Percentiles rank a stretch among this genome's conserved stretches.
Evolutionary conservation across 37 sponge, comb jelly and placozoan species (phyloP).

Genomic region (Eunapius fragilis): DNA sequence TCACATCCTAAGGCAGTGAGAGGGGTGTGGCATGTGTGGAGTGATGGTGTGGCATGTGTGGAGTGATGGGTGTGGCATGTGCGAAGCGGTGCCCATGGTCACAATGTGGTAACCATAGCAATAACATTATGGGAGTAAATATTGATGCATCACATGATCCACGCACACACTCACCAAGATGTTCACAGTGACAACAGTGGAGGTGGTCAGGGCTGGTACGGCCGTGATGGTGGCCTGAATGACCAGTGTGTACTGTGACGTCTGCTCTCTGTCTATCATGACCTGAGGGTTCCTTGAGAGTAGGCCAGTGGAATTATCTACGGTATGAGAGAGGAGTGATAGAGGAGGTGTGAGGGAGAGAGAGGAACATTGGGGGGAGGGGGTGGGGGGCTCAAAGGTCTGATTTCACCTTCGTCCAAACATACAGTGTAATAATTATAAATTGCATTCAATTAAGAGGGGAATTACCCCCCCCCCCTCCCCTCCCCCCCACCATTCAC

Average conservation of each 20-base stretch:
- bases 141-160: too few relatives aligned
- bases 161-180: conserved; percentile 41
- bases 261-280: conserved; percentile 25
- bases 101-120: background rate
- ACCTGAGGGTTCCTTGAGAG: conserved; percentile 3
- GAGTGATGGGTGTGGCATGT: background rate
- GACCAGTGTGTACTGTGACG: conserved; percentile 7
- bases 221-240: conserved; percentile 29
- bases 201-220: background rate
- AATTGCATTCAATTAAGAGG: too few relatives aligned
- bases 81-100: background rate
- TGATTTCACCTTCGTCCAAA: too few relatives aligned
- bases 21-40: background rate
- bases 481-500: too few relatives aligned
- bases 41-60: background rate
- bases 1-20: conserved; percentile 23
- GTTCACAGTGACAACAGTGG: conserved; percentile 12
- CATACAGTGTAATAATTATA: too few relatives aligned
- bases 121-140: too few relatives aligned
- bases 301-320: conserved; percentile 9
- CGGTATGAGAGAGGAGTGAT: too few relatives aligned
- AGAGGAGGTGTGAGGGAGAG: too few relatives aligned
- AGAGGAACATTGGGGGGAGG: background rate
- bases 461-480: too few relatives aligned
- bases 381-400: too few relatives aligned